Percentiles rank a stretch among this genome's conserved stretches.
phyloP scores from a whole-genome alignment of 2,797 vertebrate species.

The Aulostomus chinensis region DNA sequence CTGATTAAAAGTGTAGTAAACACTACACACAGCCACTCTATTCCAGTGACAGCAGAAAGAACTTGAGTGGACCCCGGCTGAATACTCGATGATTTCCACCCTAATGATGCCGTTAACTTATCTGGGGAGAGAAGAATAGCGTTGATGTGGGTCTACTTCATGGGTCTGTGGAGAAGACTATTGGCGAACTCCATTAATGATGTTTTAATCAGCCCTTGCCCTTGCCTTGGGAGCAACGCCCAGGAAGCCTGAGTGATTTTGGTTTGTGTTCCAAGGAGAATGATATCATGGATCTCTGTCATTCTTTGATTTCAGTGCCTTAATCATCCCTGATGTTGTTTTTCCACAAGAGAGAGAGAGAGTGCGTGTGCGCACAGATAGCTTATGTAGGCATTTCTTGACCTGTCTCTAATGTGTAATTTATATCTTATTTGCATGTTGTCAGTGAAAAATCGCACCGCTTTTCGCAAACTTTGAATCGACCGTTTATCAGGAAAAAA shows the following conservation, averaged over 20 bases:
- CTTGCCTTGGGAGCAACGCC: slow-evolving; percentile 35
- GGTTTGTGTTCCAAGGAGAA: slow-evolving; percentile 33
- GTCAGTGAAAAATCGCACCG: slow-evolving; percentile 15
- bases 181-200: slow-evolving; percentile 54
- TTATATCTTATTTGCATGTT: slow-evolving; percentile 30
- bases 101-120: slow-evolving; percentile 63
- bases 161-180: slow-evolving; percentile 19
- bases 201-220: slow-evolving; percentile 61
- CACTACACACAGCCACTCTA: slow-evolving; percentile 38
- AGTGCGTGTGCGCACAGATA: slow-evolving; percentile 15
- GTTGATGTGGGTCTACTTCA: slow-evolving; percentile 39
- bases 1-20: slow-evolving; percentile 60
- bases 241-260: slow-evolving; percentile 31
- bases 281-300: slow-evolving; percentile 41
- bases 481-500: slow-evolving; percentile 15
- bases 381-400: slow-evolving; percentile 21
- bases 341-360: too few species aligned
- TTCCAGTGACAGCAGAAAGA: slow-evolving; percentile 49
- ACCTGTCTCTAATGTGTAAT: slow-evolving; percentile 13
- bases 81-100: slow-evolving; percentile 45
- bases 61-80: slow-evolving; percentile 32
- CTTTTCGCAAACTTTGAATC: slow-evolving; percentile 22
- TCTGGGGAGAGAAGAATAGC: slow-evolving; percentile 47
- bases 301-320: slow-evolving; percentile 34
- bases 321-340: slow-evolving; percentile 36